phyloP scores from a whole-genome alignment of 2,797 vertebrate genomes.

The Pitangus sulphuratus region DNA sequence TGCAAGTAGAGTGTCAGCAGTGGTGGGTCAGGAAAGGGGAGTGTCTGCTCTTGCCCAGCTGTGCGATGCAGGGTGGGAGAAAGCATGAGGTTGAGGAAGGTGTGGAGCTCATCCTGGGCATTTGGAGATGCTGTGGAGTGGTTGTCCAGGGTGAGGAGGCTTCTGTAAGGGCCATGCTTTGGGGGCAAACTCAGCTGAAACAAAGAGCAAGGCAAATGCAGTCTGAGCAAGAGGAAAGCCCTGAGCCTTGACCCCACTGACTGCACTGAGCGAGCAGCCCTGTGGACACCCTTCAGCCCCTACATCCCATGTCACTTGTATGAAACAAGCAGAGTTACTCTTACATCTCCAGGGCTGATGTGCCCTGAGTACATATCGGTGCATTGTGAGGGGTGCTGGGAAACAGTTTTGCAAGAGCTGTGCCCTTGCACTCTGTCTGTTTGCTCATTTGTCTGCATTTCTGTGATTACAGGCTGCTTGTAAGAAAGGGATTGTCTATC shows the following conservation, averaged over 20 bases:
- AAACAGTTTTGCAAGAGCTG: background rate
- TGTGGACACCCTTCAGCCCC: background rate
- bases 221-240: background rate
- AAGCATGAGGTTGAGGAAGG: background rate
- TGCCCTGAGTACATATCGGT: rapidly evolving
- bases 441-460: background rate
- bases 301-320: background rate
- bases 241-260: background rate
- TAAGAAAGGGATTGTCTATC: background rate
- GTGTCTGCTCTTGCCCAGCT: rapidly evolving
- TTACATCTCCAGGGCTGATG: background rate
- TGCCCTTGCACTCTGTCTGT: background rate
- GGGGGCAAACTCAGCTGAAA: background rate
- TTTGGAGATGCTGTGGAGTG: background rate
- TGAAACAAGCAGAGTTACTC: background rate
- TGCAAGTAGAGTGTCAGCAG: background rate
- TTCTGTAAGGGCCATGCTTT: background rate
- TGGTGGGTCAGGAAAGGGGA: background rate
- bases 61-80: background rate
- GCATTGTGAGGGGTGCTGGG: rapidly evolving
- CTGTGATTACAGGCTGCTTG: background rate
- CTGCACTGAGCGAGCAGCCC: rapidly evolving
- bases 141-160: background rate
- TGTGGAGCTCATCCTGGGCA: background rate
- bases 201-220: background rate